A percentile compares a stretch with the other conserved stretches of the same genome.
Conservation (phyloP, 2,797 vertebrate species). For the Oreonectes daqikongensis region DNA sequence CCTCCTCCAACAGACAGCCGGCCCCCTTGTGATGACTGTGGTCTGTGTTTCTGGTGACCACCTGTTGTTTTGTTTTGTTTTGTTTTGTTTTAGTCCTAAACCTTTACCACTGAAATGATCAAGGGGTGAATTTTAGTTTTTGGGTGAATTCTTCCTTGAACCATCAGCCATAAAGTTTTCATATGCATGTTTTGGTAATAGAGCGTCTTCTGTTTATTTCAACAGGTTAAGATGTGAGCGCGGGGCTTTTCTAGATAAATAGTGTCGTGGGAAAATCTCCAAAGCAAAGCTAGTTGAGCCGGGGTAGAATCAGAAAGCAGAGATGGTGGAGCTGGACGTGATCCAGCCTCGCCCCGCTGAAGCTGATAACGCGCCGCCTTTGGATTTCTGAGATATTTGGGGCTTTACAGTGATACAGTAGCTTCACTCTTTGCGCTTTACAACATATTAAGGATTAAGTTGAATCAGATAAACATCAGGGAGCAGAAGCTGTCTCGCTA, state of each 20-base stretch:
- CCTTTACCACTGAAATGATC: no score
- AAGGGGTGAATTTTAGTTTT: not conserved
- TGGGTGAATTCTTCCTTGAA: not conserved
- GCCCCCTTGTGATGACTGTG: conserved; percentile 21
- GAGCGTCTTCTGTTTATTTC: not conserved
- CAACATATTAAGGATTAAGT: conserved; percentile 36
- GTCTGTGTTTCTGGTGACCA: conserved; percentile 7
- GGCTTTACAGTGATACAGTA: conserved; percentile 29
- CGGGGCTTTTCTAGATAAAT: not conserved
- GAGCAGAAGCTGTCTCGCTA: conserved; percentile 18
- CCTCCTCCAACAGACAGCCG: not conserved
- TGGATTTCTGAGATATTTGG: conserved; percentile 5
- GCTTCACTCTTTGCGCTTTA: conserved; percentile 31
- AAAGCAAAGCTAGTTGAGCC: conserved; percentile 27
- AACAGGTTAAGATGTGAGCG: not conserved
- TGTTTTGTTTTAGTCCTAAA: no score
- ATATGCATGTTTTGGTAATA: not conserved
- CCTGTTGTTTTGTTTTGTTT: conserved; percentile 29
- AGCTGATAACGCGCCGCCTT: conserved; percentile 1
- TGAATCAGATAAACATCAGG: conserved; percentile 43
- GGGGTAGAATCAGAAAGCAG: not conserved
- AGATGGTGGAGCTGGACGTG: conserved; percentile 2
- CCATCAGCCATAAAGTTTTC: not conserved
- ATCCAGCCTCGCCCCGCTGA: conserved; percentile 28
- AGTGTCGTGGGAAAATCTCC: conserved; percentile 4